Evolutionary conservation across 2,113 vertebrate genomes (phyloP).

Genomic region (Oncorhynchus tshawytscha): DNA sequence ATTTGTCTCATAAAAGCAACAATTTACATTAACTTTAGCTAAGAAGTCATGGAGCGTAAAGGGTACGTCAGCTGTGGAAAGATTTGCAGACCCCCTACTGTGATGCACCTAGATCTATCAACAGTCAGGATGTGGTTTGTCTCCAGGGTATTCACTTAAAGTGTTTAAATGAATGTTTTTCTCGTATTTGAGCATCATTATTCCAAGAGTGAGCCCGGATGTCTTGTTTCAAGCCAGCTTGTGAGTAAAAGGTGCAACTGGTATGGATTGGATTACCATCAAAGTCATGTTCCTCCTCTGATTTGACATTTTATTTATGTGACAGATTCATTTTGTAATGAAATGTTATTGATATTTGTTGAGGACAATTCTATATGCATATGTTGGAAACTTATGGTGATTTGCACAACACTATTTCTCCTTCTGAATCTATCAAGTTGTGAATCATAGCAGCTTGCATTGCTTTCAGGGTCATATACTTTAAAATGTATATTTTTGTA

Average conservation of each 20-base stretch:
- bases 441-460: no score
- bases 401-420: no score
- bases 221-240: background rate
- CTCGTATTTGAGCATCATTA: background rate
- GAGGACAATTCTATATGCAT: no score
- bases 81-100: constrained; percentile 17
- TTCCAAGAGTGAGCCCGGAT: no score
- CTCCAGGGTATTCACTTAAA: constrained; percentile 20
- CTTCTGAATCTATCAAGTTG: no score
- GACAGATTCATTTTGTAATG: no score
- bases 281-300: no score
- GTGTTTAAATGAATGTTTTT: constrained; percentile 26
- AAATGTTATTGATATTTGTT: no score
- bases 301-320: no score
- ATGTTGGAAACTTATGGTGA: no score
- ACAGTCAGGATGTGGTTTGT: constrained; percentile 10
- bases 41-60: constrained; percentile 34
- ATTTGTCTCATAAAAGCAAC: constrained; percentile 21
- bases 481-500: no score
- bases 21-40: constrained; percentile 28
- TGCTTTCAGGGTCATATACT: no score
- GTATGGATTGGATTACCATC: background rate
- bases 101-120: constrained; percentile 12
- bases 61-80: constrained; percentile 28
- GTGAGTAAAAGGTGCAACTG: background rate